A percentile compares a stretch with the other conserved stretches of the same genome.
phyloP scores from a whole-genome alignment of 2,888 invertebrate genomes.

The Drosophila infuscata region DNA sequence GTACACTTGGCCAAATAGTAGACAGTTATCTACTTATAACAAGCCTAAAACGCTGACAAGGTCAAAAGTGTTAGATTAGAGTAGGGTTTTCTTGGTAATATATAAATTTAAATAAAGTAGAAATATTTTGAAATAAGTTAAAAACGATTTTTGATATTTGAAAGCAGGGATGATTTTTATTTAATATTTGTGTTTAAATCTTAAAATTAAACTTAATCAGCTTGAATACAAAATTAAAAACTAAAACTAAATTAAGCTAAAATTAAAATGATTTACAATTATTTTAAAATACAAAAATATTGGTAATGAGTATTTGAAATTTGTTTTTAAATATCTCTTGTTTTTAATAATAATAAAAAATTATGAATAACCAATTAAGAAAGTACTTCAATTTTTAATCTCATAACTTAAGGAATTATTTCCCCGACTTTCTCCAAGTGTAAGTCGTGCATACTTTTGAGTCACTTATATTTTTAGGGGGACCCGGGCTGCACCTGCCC shows the following conservation, averaged over 20 bases:
- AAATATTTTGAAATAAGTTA: not conserved
- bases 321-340: no score
- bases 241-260: no score
- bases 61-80: not conserved
- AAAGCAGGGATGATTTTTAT: fast-evolving
- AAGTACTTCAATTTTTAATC: not conserved
- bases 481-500: conserved; percentile 34
- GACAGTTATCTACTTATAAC: not conserved
- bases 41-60: not conserved
- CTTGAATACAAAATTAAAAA: no score
- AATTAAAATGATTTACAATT: no score
- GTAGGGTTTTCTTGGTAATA: not conserved
- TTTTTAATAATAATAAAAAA: not conserved
- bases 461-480: conserved; percentile 13
- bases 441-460: conserved; percentile 17
- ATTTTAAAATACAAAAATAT: no score
- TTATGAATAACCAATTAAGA: not conserved
- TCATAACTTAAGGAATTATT: not conserved
- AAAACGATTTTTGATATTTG: fast-evolving
- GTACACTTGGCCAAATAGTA: not conserved
- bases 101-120: fast-evolving
- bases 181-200: no score
- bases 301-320: no score
- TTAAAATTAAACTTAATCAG: no score
- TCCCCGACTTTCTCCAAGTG: not conserved